Evolutionary conservation across 1,140 invertebrate genomes (phyloP).

Genomic region (Limonius californicus): DNA sequence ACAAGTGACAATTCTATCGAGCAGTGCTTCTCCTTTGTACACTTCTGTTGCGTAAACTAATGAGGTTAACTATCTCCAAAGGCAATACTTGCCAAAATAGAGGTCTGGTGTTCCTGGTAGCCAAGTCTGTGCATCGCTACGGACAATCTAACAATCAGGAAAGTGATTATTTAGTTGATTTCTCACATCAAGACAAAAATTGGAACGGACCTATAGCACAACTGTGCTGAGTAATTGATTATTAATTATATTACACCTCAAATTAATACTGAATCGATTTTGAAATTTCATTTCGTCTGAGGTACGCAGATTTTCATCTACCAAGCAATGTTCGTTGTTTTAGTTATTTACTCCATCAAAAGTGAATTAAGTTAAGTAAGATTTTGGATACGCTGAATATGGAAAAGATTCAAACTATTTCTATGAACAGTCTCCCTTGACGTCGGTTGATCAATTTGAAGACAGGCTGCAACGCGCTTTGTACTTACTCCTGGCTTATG

Average conservation of each 20-base stretch:
- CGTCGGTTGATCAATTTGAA: too few relatives aligned
- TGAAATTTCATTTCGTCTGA: neutral
- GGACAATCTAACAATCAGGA: constrained; percentile 43
- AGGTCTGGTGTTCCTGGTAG: constrained; percentile 46
- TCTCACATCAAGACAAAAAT: neutral
- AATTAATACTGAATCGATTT: neutral
- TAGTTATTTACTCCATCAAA: neutral
- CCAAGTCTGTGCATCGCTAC: constrained; percentile 42
- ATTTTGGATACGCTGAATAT: too few relatives aligned
- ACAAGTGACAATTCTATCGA: neutral
- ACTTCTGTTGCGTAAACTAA: neutral
- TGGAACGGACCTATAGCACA: neutral
- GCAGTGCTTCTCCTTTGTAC: neutral
- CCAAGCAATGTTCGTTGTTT: neutral
- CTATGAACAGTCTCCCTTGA: too few relatives aligned
- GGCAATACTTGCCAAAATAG: constrained; percentile 44
- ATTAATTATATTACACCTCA: neutral
- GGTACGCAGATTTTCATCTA: neutral
- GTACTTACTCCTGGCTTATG: too few relatives aligned
- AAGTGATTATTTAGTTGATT: constrained; percentile 22
- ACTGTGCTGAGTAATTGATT: neutral
- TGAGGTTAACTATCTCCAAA: neutral
- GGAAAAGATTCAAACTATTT: too few relatives aligned
- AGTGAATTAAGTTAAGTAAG: neutral
- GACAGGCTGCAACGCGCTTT: too few relatives aligned